phyloP scores from a whole-genome alignment of 2,113 vertebrate species.

The Indicator indicator region DNA sequence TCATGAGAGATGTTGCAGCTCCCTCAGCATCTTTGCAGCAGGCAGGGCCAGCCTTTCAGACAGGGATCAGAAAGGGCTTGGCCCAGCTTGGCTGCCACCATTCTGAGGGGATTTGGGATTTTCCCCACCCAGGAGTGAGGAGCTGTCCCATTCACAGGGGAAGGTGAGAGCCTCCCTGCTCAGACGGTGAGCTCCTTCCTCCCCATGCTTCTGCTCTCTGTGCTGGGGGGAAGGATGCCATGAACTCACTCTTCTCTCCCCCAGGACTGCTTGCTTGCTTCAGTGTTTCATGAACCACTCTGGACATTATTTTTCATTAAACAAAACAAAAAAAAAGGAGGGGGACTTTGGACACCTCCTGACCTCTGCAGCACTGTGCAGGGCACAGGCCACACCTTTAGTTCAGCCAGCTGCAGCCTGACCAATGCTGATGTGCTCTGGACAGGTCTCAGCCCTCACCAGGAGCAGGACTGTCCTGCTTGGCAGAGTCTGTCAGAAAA shows the following conservation, averaged over 20 bases:
- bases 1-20: too few relatives aligned
- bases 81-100: not conserved
- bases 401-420: not conserved
- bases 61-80: not conserved
- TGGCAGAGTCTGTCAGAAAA: not conserved
- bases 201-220: not conserved
- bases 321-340: too few relatives aligned
- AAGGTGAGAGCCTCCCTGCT: not conserved
- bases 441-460: not conserved
- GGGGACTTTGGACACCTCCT: not conserved
- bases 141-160: not conserved
- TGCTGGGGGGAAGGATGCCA: not conserved
- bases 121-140: not conserved
- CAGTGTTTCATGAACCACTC: not conserved
- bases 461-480: not conserved
- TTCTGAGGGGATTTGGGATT: not conserved
- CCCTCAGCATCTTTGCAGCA: too few relatives aligned
- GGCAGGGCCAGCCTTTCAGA: not conserved
- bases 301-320: not conserved
- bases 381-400: not conserved
- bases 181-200: not conserved
- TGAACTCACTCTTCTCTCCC: not conserved
- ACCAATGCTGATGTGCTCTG: accelerated
- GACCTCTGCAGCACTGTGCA: not conserved
- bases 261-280: not conserved